Base-by-base conservation (phyloP, 2,888 invertebrate genomes). In the Danaus chrysippus region DNA sequence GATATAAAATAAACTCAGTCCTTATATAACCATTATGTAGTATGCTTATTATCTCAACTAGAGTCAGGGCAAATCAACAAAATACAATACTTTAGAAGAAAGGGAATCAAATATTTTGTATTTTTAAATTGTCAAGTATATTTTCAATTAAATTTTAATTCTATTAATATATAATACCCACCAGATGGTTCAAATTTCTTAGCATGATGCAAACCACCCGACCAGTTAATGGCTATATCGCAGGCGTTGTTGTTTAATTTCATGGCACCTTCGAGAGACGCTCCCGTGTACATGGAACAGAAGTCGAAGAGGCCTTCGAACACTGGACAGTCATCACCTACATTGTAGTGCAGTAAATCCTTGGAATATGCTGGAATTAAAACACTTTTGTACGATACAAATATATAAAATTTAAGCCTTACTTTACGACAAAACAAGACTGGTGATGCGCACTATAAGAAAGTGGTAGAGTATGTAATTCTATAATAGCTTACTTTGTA, bases 181-280 rank as follows among this genome's bases (percentile, higher is more conserved):
- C 93, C 95, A n/a, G 98, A 98, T 0, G 99, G 99, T 89, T 98
- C 98, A 87, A 97, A 98, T 83, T 99, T 99, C 84, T 99, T 99
- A 0, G 99, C 99, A 88, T 99, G 99, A 92, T 99, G 99, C 59
- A 99, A 88, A 0, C 99, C 99, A 10, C 99, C 99, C 0, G 98
- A 97, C 99, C 99, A 99, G 84, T 99, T 99, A 49, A 99, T 96
- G 11, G 99, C 99, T 68, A 99, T 98, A 85, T 99, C 99, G 84
- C 97, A 97, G 68, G 95, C 95, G 78, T 97, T 96, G 75, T 98
- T 97, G 79, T 99, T 99, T 0, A 99, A 84, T 81, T 99, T 98
- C 85, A 97, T 96, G 0, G 99, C 99, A 15, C 99, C 99, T 81
- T 99, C 99, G 56, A 99, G 85, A 0, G 99, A 99, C 0, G 99